These are phyloP conservation scores for Oxyscelio sp. DNA, from an alignment of 2,888 invertebrate genomes.

Conservation along the genomic window DNA sequence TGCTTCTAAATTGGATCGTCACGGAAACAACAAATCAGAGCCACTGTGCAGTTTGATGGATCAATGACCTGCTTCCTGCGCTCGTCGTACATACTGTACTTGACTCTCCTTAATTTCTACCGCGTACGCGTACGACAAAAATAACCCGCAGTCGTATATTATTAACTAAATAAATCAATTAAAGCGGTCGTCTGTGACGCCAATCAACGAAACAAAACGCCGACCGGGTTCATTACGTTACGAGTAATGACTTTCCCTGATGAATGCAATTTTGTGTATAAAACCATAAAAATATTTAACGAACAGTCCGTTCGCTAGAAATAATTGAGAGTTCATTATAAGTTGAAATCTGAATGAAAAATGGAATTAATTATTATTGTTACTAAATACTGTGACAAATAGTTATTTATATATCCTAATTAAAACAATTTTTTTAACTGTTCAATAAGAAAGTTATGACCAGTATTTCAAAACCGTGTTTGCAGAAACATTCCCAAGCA, in stretches of 20 bases:
- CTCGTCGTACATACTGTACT: constrained; percentile 79
- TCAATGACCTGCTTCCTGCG: constrained; percentile 84
- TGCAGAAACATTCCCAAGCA: no score
- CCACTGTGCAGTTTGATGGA: constrained; percentile 77
- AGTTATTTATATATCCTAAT: no score
- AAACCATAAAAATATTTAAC: background rate
- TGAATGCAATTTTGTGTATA: constrained; percentile 4
- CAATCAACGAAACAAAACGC: constrained; percentile 72
- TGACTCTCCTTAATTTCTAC: constrained; percentile 80
- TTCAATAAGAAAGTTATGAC: no score
- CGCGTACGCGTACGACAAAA: constrained; percentile 77
- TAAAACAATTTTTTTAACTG: no score
- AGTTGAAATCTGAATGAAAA: no score
- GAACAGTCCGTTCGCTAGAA: no score
- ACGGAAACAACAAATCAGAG: constrained; percentile 75
- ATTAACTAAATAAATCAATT: constrained; percentile 81
- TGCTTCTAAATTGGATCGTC: constrained; percentile 41
- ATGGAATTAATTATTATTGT: no score
- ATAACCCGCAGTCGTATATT: constrained; percentile 73
- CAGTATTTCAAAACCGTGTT: no score
- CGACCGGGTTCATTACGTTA: constrained; percentile 21
- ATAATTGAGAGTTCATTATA: no score
- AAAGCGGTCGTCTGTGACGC: constrained; percentile 76
- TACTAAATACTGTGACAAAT: no score
- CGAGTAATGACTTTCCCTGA: constrained; percentile 23